phyloP scores from a whole-genome alignment of 2,113 vertebrate species.

The Geococcyx californianus region DNA sequence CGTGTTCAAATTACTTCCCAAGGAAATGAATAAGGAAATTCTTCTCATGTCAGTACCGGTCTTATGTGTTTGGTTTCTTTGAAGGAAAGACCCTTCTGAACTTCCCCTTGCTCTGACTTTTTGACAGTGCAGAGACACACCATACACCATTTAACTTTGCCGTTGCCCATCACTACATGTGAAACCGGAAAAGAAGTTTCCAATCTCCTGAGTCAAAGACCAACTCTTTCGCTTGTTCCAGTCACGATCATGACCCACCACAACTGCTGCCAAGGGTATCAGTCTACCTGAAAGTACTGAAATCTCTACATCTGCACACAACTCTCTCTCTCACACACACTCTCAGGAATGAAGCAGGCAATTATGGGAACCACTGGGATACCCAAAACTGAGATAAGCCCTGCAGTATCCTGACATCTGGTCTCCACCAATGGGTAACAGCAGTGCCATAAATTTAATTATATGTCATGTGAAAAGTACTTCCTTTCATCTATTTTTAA shows the following conservation, averaged over 20 bases:
- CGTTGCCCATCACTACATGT: background rate
- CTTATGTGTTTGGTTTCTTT: background rate
- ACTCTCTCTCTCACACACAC: background rate
- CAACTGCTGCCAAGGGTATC: rapidly evolving
- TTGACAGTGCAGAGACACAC: background rate
- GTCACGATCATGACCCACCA: rapidly evolving
- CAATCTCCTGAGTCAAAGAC: background rate
- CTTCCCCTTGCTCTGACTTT: background rate
- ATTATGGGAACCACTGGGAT: background rate
- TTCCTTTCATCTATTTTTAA: background rate
- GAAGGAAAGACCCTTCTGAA: background rate
- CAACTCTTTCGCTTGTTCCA: background rate
- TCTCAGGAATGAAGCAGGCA: background rate
- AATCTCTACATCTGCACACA: background rate
- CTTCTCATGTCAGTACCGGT: slow-evolving; percentile 18
- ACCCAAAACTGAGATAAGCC: background rate
- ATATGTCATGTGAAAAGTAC: background rate
- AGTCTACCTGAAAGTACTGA: rapidly evolving
- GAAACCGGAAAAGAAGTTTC: background rate
- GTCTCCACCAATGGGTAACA: background rate
- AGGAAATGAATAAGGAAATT: slow-evolving; percentile 62
- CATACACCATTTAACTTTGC: background rate
- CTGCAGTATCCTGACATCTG: background rate
- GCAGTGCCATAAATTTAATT: background rate
- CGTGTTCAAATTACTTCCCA: slow-evolving; percentile 57